phyloP scores from a whole-genome alignment of 2,113 vertebrate species.

The Vidua macroura region DNA sequence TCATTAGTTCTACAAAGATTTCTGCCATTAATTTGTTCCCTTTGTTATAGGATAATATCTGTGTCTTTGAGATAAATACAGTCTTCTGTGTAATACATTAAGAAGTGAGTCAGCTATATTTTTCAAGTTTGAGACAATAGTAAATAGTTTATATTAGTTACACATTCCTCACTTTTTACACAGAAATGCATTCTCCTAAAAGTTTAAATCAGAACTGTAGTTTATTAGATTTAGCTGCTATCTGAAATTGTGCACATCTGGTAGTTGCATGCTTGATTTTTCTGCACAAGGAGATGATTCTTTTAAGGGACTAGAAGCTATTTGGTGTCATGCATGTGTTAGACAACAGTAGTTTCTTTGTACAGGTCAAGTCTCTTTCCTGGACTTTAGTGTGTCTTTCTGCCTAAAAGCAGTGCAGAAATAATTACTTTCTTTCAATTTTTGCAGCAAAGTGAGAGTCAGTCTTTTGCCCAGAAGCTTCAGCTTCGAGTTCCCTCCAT shows the following conservation, averaged over 20 bases:
- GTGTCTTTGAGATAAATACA: neutral
- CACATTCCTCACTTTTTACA: neutral
- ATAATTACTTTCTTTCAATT: neutral
- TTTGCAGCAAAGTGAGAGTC: constrained; percentile 79
- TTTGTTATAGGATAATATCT: neutral
- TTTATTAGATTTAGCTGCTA: neutral
- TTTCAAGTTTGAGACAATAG: neutral
- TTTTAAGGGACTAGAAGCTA: neutral
- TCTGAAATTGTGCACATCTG: neutral
- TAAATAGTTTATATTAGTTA: neutral
- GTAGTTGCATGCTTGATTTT: neutral
- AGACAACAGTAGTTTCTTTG: neutral
- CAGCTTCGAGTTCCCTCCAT: constrained; percentile 90
- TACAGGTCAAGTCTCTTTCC: neutral
- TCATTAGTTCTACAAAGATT: neutral
- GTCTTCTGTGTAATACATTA: neutral
- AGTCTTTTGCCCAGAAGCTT: constrained; percentile 88
- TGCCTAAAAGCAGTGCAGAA: neutral
- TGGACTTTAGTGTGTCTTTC: neutral
- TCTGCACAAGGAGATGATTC: neutral
- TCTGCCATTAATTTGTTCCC: neutral
- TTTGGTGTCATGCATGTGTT: neutral
- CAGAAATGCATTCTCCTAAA: neutral
- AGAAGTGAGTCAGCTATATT: neutral
- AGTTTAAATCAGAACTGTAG: neutral